Conservation (phyloP, 2,888 invertebrate genomes). For the Pandemis heparana region DNA sequence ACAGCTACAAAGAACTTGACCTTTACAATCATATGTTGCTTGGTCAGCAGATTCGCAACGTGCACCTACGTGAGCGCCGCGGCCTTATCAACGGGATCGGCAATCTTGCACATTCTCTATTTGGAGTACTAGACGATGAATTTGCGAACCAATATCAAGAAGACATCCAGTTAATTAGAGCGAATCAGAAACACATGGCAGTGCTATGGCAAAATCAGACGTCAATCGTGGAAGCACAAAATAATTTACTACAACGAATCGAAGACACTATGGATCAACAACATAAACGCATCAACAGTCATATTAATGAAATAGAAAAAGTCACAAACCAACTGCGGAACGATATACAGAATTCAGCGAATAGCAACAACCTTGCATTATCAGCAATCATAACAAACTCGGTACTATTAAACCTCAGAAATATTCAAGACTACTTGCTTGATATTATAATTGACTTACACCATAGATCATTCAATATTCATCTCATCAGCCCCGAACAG, state of each 20-base stretch:
- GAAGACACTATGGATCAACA: too few relatives aligned
- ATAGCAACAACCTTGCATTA: background rate
- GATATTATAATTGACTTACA: constrained; percentile 20
- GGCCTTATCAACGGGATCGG: too few relatives aligned
- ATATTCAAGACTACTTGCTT: constrained; percentile 21
- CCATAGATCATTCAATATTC: background rate
- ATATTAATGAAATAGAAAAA: constrained; percentile 29
- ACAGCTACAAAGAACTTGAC: too few relatives aligned
- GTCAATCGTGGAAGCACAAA: constrained; percentile 8
- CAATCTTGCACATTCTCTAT: too few relatives aligned
- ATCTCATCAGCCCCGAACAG: background rate
- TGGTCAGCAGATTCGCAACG: too few relatives aligned
- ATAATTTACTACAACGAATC: constrained; percentile 14
- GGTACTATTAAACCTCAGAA: background rate
- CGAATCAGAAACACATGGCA: background rate
- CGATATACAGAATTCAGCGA: background rate
- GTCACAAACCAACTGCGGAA: constrained; percentile 13
- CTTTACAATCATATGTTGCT: too few relatives aligned
- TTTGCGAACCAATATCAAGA: constrained; percentile 13
- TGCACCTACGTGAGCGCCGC: too few relatives aligned
- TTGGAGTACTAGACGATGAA: constrained; percentile 7
- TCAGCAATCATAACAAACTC: background rate
- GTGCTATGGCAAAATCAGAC: constrained; percentile 4
- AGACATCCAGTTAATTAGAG: background rate
- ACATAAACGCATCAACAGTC: constrained; percentile 34